Evolutionary conservation across 2,113 vertebrate species (phyloP).

Genomic region (Sitta europaea): DNA sequence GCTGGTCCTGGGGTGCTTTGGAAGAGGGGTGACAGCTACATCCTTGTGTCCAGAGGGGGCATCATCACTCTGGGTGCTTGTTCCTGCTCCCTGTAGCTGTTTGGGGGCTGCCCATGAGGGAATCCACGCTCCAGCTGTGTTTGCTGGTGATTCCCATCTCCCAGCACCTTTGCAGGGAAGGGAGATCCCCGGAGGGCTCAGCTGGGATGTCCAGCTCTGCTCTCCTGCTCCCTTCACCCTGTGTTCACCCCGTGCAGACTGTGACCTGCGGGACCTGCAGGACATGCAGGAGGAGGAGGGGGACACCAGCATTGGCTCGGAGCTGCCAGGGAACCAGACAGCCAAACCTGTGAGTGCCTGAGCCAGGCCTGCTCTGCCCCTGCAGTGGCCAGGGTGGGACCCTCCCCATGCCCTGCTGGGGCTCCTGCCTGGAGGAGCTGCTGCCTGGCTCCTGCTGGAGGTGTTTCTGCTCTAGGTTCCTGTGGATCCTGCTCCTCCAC

Average conservation of each 20-base stretch:
- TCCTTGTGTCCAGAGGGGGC: not conserved
- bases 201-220: not conserved
- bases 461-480: constrained; percentile 65
- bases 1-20: not conserved
- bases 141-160: not conserved
- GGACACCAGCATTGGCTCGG: constrained; percentile 59
- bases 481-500: constrained; percentile 82
- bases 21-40: not conserved
- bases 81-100: not conserved
- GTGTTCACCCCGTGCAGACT: constrained; percentile 70
- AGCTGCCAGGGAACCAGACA: constrained; percentile 29
- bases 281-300: constrained; percentile 85
- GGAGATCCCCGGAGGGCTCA: not conserved
- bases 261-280: constrained; percentile 87
- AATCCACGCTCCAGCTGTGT: not conserved
- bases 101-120: fast-evolving
- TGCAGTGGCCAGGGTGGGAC: fast-evolving
- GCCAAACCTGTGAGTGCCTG: constrained; percentile 56
- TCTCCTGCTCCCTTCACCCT: not conserved
- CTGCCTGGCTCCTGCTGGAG: not conserved
- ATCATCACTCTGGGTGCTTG: fast-evolving
- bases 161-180: not conserved
- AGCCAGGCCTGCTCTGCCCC: not conserved
- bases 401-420: not conserved
- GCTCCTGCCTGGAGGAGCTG: fast-evolving